Base-by-base conservation (phyloP, 2,113 vertebrate genomes). In the Dolichotis patagonum region DNA sequence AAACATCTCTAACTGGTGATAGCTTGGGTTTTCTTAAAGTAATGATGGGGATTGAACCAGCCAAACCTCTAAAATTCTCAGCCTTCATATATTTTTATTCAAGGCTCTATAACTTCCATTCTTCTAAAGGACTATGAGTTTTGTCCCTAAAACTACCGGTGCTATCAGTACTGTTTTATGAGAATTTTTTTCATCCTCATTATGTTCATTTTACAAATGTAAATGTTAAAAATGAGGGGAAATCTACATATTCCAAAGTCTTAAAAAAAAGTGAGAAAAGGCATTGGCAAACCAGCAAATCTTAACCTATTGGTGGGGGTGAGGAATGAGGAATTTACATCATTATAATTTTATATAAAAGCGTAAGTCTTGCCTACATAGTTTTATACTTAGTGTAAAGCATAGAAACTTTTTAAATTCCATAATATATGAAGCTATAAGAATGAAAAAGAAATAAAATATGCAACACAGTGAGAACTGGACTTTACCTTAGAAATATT, bases 241-340 rank as follows among this genome's bases (percentile, higher is more conserved):
- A 84, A 75, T 54, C 17, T 93, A 54, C 73, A 89, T 90, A 91
- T 84, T 87, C 41, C 58, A 60, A 96, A 77, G 17, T 93, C 43
- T 90, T 84, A 63, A 86, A 94, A 86, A 94, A 52, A 90, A 46
- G 54, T 92, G 46, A 92, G 49, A 94, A 94, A 92, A 95, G n/a
- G 0, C n/a, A 5, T 92, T 94, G 56, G 56, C 75, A 95, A 94
- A 92, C 17, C 7, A 94, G 91, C n/a, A 69, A 77, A 92, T 87
- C 24, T 20, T 91, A 78, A 82, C 49, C 41, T 58, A 22, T 16
- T 63, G 35, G 73, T 14, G 38, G 24, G 3, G 52, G 19, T 14
- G 13, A 9, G 16, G 77, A 56, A 58, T 52, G 54, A 67, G 14
- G 19, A 86, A 69, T 82, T 82, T 5, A 94, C 35, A 19, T 92